Percentiles rank a stretch among this genome's conserved stretches.
Evolutionary conservation across 2,797 vertebrate genomes (phyloP).

Genomic region (Danio tinwini): DNA sequence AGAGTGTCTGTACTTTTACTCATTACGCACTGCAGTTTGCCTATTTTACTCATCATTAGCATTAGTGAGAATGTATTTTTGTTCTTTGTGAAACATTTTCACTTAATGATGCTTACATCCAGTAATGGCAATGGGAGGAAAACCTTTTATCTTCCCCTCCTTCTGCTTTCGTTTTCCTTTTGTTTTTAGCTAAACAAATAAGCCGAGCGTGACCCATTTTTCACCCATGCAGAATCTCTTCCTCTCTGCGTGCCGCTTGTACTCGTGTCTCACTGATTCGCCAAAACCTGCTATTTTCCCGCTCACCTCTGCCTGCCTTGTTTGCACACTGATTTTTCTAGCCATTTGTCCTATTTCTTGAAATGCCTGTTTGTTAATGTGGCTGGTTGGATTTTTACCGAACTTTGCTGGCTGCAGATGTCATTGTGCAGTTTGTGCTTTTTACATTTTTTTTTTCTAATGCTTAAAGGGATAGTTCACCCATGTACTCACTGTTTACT

Average conservation of each 20-base stretch:
- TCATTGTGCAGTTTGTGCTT: no score
- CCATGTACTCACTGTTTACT: no score
- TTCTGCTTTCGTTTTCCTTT: background rate
- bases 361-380: conserved; percentile 10
- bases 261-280: conserved; percentile 37
- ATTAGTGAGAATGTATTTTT: no score
- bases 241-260: conserved; percentile 47
- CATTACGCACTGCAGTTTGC: no score
- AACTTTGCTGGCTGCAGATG: background rate
- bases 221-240: conserved; percentile 24
- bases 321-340: conserved; percentile 33
- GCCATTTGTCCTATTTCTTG: conserved; percentile 16
- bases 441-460: no score
- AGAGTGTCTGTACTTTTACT: no score
- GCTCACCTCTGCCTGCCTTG: conserved; percentile 28
- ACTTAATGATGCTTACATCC: conserved; percentile 4
- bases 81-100: no score
- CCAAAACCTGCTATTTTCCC: conserved; percentile 23
- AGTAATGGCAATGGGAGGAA: conserved; percentile 25
- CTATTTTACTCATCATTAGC: no score
- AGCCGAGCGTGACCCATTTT: conserved; percentile 57
- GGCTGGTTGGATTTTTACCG: conserved; percentile 5
- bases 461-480: no score
- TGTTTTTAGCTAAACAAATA: conserved; percentile 26
- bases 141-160: conserved; percentile 5